These are phyloP conservation scores for Trachelus tabidus DNA, from an alignment of 2,888 invertebrate genomes.

Conservation along the genomic window DNA sequence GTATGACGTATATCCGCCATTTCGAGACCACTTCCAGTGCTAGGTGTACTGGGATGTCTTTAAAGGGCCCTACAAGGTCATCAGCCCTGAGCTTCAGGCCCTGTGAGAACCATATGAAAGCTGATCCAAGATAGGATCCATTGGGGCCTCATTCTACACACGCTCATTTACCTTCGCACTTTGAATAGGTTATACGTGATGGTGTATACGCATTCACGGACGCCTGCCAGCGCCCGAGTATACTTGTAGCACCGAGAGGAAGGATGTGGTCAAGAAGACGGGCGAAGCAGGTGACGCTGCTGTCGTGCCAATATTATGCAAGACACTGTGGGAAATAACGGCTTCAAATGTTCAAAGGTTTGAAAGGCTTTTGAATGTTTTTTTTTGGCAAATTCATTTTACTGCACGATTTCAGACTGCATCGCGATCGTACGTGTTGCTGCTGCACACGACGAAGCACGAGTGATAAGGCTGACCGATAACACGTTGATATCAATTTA, in stretches of 20 bases:
- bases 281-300: constrained; percentile 45
- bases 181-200: constrained; percentile 14
- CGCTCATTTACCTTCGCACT: background rate
- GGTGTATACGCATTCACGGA: constrained; percentile 24
- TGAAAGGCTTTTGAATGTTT: background rate
- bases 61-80: constrained; percentile 51
- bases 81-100: constrained; percentile 44
- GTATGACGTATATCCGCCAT: too few species aligned
- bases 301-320: constrained; percentile 46
- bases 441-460: background rate
- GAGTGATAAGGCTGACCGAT: background rate
- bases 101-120: constrained; percentile 60
- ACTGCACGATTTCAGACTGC: background rate
- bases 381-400: background rate
- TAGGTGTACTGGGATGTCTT: constrained; percentile 21
- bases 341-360: too few species aligned
- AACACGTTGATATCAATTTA: too few species aligned
- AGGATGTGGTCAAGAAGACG: constrained; percentile 62
- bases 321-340: constrained; percentile 50
- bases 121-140: constrained; percentile 50
- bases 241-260: constrained; percentile 40
- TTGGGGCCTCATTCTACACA: constrained; percentile 1
- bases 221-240: constrained; percentile 14
- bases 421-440: background rate
- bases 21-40: too few species aligned